Percentiles rank a stretch among this genome's conserved stretches.
phyloP scores from a whole-genome alignment of 2,113 vertebrate genomes.

The Gobiocypris rarus region DNA sequence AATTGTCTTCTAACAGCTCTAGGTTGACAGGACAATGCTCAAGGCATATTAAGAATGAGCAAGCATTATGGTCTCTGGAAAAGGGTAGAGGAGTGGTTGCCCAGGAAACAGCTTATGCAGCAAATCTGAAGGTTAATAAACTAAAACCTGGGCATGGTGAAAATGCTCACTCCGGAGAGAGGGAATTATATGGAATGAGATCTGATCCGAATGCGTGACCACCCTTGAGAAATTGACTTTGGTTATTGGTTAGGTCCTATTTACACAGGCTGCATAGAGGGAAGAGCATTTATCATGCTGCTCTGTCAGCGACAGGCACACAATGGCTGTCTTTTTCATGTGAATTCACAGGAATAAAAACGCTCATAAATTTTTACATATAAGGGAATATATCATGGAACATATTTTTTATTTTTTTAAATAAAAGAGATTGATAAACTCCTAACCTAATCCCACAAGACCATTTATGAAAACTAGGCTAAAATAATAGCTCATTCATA shows the following conservation, averaged over 20 bases:
- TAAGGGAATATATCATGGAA: neutral
- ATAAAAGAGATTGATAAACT: neutral
- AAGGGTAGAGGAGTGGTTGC: conserved; percentile 36
- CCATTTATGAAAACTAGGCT: neutral
- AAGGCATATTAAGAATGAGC: conserved; percentile 22
- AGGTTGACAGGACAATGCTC: conserved; percentile 13
- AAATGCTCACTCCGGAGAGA: conserved; percentile 34
- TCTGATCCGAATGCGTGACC: conserved; percentile 47
- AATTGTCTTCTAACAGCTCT: conserved; percentile 18
- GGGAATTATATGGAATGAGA: conserved; percentile 50
- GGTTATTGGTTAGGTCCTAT: conserved; percentile 54
- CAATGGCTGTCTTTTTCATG: conserved; percentile 47
- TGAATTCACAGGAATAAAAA: conserved; percentile 5
- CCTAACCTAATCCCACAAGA: neutral
- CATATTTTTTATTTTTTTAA: neutral
- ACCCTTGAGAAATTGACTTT: conserved; percentile 62
- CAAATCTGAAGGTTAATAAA: conserved; percentile 59
- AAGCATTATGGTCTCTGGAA: conserved; percentile 10
- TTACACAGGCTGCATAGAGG: conserved; percentile 38
- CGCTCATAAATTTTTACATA: neutral
- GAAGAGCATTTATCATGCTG: conserved; percentile 47
- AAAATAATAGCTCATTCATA: neutral
- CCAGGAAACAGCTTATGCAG: conserved; percentile 56
- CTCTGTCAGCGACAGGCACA: conserved; percentile 44
- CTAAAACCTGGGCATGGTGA: conserved; percentile 24